A percentile compares a stretch with the other conserved stretches of the same genome.
phyloP scores from a whole-genome alignment of 2,113 vertebrate genomes.

The Peromyscus polionotus region DNA sequence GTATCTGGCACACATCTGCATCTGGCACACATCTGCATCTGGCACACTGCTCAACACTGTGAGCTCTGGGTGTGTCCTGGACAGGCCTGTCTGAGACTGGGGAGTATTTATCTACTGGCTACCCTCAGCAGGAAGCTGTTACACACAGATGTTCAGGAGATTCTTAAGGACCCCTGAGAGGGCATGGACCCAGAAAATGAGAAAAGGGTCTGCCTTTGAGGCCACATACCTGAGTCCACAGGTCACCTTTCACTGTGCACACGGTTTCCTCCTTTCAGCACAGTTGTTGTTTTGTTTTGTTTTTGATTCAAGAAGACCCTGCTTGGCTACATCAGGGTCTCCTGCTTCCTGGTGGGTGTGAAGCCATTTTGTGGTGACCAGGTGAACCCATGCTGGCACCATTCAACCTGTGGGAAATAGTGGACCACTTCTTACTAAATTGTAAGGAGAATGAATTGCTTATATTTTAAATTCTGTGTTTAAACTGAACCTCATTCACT shows the following conservation, averaged over 20 bases:
- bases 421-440: not conserved
- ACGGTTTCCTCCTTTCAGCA: too few species aligned
- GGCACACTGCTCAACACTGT: accelerated
- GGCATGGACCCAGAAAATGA: too few species aligned
- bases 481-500: not conserved
- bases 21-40: not conserved
- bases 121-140: not conserved
- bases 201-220: not conserved
- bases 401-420: not conserved
- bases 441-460: not conserved
- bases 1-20: too few species aligned
- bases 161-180: not conserved
- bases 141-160: not conserved
- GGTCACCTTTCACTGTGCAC: accelerated
- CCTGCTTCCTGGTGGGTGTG: too few species aligned
- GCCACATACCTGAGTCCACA: accelerated
- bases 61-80: accelerated
- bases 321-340: accelerated
- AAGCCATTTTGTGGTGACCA: accelerated
- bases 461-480: not conserved
- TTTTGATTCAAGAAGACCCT: not conserved
- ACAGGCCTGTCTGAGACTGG: not conserved
- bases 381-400: accelerated
- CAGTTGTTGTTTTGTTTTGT: too few species aligned
- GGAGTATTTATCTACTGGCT: accelerated